Conservation (phyloP, 2,113 vertebrate species). For the Eretmochelys imbricata region DNA sequence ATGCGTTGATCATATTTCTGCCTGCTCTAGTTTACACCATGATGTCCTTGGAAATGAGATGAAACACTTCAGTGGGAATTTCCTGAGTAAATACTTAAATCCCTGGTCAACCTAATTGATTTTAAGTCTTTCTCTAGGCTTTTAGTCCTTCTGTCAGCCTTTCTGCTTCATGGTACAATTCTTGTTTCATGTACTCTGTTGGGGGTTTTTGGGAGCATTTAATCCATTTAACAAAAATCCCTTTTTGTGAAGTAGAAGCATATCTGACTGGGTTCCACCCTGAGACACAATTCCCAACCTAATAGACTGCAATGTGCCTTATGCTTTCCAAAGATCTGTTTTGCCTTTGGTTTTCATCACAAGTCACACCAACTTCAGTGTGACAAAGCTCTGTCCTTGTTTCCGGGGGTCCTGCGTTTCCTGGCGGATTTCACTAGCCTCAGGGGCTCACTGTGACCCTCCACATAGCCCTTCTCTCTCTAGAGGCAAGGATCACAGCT, state of each 20-base stretch:
- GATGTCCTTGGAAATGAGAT: rapidly evolving
- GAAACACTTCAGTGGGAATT: background rate
- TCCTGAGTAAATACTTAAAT: background rate
- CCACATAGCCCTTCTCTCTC: too few relatives aligned
- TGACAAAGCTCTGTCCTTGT: too few relatives aligned
- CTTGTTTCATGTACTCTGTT: background rate
- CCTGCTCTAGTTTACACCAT: background rate
- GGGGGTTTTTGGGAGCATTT: background rate
- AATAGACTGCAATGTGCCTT: rapidly evolving
- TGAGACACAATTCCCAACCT: background rate
- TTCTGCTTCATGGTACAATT: background rate
- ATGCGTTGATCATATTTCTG: rapidly evolving
- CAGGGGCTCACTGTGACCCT: too few relatives aligned
- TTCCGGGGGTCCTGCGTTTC: too few relatives aligned
- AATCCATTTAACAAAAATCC: background rate
- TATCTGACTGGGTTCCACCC: background rate
- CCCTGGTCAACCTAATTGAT: background rate
- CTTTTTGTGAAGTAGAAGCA: background rate
- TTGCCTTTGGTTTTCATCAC: background rate
- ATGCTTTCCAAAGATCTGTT: background rate
- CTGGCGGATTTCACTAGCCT: too few relatives aligned
- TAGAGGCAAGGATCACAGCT: too few relatives aligned
- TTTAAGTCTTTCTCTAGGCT: background rate
- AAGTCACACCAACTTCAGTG: background rate
- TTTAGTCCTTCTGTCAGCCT: background rate